Evolutionary conservation across 2,113 vertebrate genomes (phyloP).

Genomic region (Heliornis fulica): DNA sequence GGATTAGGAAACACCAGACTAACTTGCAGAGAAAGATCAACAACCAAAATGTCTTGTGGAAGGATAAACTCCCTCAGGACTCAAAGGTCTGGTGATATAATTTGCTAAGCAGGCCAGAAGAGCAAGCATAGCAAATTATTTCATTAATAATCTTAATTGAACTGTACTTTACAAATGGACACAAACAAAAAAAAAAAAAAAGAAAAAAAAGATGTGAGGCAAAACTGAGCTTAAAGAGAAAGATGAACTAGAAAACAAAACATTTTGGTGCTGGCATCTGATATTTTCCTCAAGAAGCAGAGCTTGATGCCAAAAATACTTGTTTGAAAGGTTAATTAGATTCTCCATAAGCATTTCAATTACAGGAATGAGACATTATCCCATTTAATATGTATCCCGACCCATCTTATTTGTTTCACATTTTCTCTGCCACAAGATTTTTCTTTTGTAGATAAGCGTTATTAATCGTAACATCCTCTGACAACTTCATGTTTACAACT

Average conservation of each 20-base stretch:
- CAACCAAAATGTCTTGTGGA: too few relatives aligned
- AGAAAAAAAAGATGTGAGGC: not conserved
- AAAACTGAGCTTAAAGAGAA: not conserved
- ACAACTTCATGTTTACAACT: not conserved
- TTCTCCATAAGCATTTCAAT: constrained; percentile 3
- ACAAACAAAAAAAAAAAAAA: not conserved
- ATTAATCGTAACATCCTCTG: not conserved
- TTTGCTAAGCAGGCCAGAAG: not conserved
- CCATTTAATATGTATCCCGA: not conserved
- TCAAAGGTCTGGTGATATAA: not conserved
- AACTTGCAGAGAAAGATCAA: too few relatives aligned
- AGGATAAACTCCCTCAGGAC: not conserved
- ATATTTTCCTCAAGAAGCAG: constrained; percentile 17
- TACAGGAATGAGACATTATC: not conserved
- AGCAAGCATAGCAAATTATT: not conserved
- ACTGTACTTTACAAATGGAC: not conserved
- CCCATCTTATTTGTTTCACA: constrained; percentile 11
- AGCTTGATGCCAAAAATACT: constrained; percentile 34
- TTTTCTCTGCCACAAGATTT: not conserved
- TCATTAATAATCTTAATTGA: not conserved
- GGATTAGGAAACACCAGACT: accelerated
- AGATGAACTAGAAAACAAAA: not conserved
- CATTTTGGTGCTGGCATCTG: constrained; percentile 12
- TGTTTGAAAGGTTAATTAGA: constrained; percentile 49
- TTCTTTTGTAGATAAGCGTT: not conserved